Evolutionary conservation across 1,140 invertebrate species (phyloP), one percentile per base, ranked within the genome.

Genomic region (Ectropis grisescens): DNA sequence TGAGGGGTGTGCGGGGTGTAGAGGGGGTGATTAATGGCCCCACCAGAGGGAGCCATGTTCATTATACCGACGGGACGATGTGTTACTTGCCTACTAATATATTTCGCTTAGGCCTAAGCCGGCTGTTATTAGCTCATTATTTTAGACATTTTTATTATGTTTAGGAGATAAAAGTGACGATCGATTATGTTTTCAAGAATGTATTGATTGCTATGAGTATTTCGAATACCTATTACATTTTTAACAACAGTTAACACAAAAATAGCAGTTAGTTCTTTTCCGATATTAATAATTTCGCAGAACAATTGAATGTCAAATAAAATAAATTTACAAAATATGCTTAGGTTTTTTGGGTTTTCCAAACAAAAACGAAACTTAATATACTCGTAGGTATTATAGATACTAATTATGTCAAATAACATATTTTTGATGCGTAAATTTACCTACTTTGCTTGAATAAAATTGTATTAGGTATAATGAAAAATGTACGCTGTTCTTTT

Each of bases 41-140:
- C 47, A 8, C 16, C 59, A 67, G 64, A 72, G 69, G 69, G 69
- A 76, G 66, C 75, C 75, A 76, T 80, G 75, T 80, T 76, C 71
- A 80, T 80, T 80, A 80, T 76, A 76, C 54, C 58, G 43, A 58
- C 58, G 61, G 49, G 71, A 80, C 69, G 70, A 80, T 58, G 71
- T 80, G 72, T 78, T 80, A 75, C 64, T 70, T 62, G 68, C 62
- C 60, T 72, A 71, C 60, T 75, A 69, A 76, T 78, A 78, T 75
- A 76, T 80, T 75, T 75, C 58, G 64, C 58, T 70, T 56, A 48
- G 47, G 45, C 40, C 53, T 41, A 44, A 48, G 45, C 44, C 39
- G 41, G 44, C 43, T 68, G 49, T 72, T 71, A 69, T 75, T 75
- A 65, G 62, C 64, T 62, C 71, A 69, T 75, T 69, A 76, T 74